Percentiles rank a stretch among this genome's conserved stretches.
These are phyloP conservation scores for Aethes cnicana DNA, from an alignment of 2,888 invertebrate species.

Conservation along the genomic window DNA sequence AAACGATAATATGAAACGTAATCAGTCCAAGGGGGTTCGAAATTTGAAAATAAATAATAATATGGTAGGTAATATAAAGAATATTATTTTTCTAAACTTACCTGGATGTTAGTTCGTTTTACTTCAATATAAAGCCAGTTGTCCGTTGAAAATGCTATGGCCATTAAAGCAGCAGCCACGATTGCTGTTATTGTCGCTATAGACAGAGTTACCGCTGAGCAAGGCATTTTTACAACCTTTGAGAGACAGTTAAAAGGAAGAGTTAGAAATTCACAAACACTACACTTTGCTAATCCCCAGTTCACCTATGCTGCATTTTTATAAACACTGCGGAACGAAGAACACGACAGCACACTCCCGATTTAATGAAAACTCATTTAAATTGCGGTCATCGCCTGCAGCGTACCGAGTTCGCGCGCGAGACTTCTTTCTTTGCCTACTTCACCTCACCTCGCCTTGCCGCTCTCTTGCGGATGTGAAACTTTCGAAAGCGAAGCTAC, in stretches of 20 bases:
- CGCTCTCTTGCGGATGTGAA: conserved; percentile 82
- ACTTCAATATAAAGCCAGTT: conserved; percentile 98
- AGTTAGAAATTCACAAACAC: conserved; percentile 71
- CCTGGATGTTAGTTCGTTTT: conserved; percentile 93
- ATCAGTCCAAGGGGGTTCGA: too few species aligned
- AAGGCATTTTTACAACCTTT: conserved; percentile 89
- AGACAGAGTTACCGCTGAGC: conserved; percentile 96
- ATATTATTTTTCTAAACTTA: conserved; percentile 72
- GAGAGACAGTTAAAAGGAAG: conserved; percentile 57
- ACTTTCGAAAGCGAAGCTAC: conserved; percentile 79
- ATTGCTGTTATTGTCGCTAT: conserved; percentile 97
- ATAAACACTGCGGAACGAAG: conserved; percentile 73
- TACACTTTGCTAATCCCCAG: conserved; percentile 64
- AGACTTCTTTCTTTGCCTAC: conserved; percentile 76
- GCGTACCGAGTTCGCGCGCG: conserved; percentile 79
- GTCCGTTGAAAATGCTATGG: conserved; percentile 97
- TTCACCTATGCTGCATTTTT: conserved; percentile 81
- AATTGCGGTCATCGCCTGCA: conserved; percentile 81
- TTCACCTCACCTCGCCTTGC: conserved; percentile 66
- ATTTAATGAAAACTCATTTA: conserved; percentile 74
- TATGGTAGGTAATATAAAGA: too few species aligned
- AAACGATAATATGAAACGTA: too few species aligned
- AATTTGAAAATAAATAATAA: too few species aligned
- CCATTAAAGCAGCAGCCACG: conserved; percentile 94
- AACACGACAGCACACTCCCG: conserved; percentile 79